Conservation (phyloP, 2,113 vertebrate species). For the Melierax canorus region DNA sequence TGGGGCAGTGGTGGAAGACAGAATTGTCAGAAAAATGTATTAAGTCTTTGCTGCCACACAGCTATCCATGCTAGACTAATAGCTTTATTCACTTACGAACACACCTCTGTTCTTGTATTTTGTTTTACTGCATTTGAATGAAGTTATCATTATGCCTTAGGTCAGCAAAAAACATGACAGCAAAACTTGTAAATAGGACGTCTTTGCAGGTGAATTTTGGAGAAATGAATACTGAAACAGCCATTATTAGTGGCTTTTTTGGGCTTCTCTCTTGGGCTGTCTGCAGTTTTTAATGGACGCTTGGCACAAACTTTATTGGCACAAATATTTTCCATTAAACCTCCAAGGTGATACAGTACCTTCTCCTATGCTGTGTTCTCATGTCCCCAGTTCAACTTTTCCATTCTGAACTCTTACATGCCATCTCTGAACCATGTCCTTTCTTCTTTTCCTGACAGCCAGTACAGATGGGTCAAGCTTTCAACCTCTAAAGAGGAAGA, state of each 20-base stretch:
- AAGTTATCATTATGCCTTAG: neutral
- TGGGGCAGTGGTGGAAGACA: neutral
- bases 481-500: neutral
- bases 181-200: fast-evolving
- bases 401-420: neutral
- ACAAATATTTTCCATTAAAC: neutral
- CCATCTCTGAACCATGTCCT: neutral
- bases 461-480: neutral
- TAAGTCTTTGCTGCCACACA: neutral
- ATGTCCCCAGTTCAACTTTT: neutral
- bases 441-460: neutral
- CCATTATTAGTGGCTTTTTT: neutral
- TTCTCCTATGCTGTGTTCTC: neutral
- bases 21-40: neutral
- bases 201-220: neutral
- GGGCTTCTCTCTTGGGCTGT: fast-evolving
- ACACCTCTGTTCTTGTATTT: neutral
- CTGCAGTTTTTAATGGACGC: neutral
- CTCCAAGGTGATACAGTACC: neutral
- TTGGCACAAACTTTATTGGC: neutral
- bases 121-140: neutral
- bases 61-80: neutral
- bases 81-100: neutral
- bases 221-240: neutral
- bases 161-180: neutral